These are phyloP conservation scores for Drosophila auraria DNA, from an alignment of 1,140 invertebrate genomes.

Conservation along the genomic window DNA sequence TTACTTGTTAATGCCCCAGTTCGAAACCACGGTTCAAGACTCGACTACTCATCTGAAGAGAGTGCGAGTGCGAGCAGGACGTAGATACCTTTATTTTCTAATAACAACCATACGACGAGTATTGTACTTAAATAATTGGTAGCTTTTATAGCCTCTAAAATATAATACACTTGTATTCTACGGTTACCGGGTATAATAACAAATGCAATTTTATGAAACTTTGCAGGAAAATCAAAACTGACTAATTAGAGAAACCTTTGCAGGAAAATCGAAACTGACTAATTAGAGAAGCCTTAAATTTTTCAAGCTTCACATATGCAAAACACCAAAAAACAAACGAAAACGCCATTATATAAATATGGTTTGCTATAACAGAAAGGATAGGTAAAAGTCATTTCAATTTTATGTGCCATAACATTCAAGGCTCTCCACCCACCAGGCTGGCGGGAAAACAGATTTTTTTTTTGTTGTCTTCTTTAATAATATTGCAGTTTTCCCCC, in stretches of 20 bases:
- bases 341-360: background rate
- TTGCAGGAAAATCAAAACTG: background rate
- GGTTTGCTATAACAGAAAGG: background rate
- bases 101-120: no score
- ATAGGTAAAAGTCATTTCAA: conserved; percentile 20
- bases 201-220: conserved; percentile 5
- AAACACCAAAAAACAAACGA: background rate
- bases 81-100: no score
- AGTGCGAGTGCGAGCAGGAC: no score
- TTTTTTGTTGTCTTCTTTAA: conserved; percentile 3
- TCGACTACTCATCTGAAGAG: no score
- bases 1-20: no score
- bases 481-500: conserved; percentile 22
- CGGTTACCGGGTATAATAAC: no score
- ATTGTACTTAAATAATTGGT: no score
- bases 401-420: conserved; percentile 27
- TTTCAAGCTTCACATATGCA: background rate
- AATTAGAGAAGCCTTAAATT: background rate
- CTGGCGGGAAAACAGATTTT: conserved; percentile 14
- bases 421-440: conserved; percentile 29
- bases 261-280: background rate
- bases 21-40: no score
- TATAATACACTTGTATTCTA: no score
- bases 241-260: conserved; percentile 1
- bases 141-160: no score